Conservation (phyloP, 2,797 vertebrate species). For the Lithobates sylvaticus region DNA sequence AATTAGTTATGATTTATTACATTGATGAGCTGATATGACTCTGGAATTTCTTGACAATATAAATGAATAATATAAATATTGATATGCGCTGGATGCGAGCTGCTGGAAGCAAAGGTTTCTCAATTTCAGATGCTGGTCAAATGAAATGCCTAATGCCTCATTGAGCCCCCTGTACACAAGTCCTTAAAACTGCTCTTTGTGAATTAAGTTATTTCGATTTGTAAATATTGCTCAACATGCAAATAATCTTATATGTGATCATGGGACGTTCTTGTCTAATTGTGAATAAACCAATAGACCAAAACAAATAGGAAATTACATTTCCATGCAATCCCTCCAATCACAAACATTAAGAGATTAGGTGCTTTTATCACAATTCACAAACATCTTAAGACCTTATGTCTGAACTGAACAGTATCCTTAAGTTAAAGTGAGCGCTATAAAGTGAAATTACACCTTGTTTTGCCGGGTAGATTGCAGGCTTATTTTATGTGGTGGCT, state of each 20-base stretch:
- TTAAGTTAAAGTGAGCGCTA: conserved; percentile 11
- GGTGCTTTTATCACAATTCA: conserved; percentile 34
- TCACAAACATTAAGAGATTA: neutral
- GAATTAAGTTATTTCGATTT: neutral
- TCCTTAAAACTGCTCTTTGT: neutral
- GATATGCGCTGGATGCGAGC: too few relatives aligned
- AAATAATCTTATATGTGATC: neutral
- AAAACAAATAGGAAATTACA: conserved; percentile 37
- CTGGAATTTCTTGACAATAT: too few relatives aligned
- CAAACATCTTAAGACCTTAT: conserved; percentile 8
- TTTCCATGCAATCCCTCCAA: conserved; percentile 15
- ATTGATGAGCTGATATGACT: too few relatives aligned
- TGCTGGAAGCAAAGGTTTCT: too few relatives aligned
- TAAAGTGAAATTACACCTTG: conserved; percentile 40
- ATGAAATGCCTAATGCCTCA: too few relatives aligned
- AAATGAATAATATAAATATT: too few relatives aligned
- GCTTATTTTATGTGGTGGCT: conserved; percentile 27
- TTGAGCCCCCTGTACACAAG: neutral
- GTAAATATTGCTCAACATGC: neutral
- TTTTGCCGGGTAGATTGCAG: conserved; percentile 9
- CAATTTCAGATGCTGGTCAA: too few relatives aligned
- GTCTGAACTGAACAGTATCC: conserved; percentile 11
- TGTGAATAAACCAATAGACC: neutral
- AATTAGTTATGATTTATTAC: too few relatives aligned
- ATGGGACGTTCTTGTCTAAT: neutral